Conservation (phyloP, 2,888 invertebrate genomes). For the Athalia circularis region DNA sequence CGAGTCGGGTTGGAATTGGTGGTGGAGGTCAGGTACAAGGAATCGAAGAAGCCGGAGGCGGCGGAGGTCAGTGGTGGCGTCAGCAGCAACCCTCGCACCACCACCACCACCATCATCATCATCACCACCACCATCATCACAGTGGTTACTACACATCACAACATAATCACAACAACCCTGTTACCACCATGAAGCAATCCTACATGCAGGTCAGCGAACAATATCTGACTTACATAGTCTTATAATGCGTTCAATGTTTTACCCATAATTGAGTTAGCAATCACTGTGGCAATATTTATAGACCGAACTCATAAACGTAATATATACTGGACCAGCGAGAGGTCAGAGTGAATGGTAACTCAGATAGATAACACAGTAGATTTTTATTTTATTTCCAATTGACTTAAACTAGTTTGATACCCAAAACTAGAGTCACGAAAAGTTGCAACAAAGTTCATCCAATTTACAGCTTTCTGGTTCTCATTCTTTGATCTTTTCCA, state of each 20-base stretch:
- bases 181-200: constrained; percentile 74
- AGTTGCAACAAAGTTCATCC: no score
- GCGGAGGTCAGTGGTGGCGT: constrained; percentile 70
- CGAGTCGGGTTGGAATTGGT: constrained; percentile 71
- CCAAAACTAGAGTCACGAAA: no score
- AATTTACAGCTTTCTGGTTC: no score
- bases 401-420: no score
- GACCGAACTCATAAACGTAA: no score
- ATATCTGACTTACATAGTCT: background rate
- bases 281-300: no score
- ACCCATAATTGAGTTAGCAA: no score
- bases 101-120: constrained; percentile 59
- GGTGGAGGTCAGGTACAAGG: constrained; percentile 68
- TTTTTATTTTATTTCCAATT: background rate
- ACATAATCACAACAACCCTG: constrained; percentile 71
- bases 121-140: constrained; percentile 69
- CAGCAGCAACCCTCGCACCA: constrained; percentile 58
- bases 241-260: no score
- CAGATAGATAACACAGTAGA: background rate
- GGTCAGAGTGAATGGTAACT: background rate
- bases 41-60: constrained; percentile 66
- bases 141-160: constrained; percentile 71
- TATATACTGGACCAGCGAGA: no score
- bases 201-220: constrained; percentile 73
- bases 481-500: no score